Percentiles rank a stretch among this genome's conserved stretches.
Conservation (phyloP, 1,140 invertebrate species). For the Zelostemma sp. region DNA sequence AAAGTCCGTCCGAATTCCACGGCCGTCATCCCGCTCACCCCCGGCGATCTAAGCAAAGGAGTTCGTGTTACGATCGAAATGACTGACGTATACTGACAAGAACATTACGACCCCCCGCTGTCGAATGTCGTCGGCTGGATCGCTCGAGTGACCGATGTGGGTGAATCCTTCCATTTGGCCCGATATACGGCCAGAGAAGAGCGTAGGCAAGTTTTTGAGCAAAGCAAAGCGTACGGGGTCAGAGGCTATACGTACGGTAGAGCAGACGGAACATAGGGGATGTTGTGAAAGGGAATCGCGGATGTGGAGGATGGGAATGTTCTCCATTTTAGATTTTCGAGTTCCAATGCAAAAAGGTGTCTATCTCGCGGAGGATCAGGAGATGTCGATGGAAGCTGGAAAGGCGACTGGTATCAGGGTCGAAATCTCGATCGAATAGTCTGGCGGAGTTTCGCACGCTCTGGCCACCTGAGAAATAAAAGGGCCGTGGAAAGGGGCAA, state of each 20-base stretch:
- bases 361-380: slow-evolving; percentile 40
- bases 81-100: slow-evolving; percentile 66
- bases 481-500: background rate
- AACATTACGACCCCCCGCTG: slow-evolving; percentile 65
- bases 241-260: slow-evolving; percentile 16
- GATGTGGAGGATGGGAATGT: background rate
- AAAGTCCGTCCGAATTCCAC: slow-evolving; percentile 53
- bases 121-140: slow-evolving; percentile 63
- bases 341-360: slow-evolving; percentile 6
- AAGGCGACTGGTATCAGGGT: slow-evolving; percentile 40
- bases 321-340: slow-evolving; percentile 6
- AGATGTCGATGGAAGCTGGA: slow-evolving; percentile 47
- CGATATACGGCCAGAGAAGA: background rate
- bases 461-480: slow-evolving; percentile 33
- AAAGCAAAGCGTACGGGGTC: slow-evolving; percentile 23
- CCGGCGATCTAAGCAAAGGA: slow-evolving; percentile 43
- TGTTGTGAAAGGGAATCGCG: slow-evolving; percentile 26
- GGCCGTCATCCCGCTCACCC: slow-evolving; percentile 42
- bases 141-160: slow-evolving; percentile 62
- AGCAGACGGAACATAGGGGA: slow-evolving; percentile 17
- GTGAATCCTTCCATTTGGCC: slow-evolving; percentile 49
- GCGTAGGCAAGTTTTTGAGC: too few species aligned
- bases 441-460: slow-evolving; percentile 48
- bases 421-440: slow-evolving; percentile 51
- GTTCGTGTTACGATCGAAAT: slow-evolving; percentile 61